Evolutionary conservation across 2,888 invertebrate genomes (phyloP).

Genomic region (Mimachlamys varia): DNA sequence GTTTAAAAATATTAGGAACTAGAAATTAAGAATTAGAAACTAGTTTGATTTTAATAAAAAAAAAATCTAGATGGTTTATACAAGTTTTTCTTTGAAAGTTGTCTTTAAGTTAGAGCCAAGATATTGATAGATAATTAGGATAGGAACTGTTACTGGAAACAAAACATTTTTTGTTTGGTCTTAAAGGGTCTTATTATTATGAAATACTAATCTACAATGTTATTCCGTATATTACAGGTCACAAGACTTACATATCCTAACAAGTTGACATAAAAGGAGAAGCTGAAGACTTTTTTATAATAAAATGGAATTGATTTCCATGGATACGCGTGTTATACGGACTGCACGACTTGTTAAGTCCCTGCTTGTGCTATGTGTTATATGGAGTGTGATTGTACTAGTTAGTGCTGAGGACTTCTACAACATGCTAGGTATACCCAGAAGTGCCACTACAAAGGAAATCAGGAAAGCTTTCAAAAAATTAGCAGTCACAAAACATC

Average conservation of each 20-base stretch:
- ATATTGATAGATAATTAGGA: too few species aligned
- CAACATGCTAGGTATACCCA: slow-evolving; percentile 86
- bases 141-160: too few species aligned
- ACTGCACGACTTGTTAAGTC: not conserved
- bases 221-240: too few species aligned
- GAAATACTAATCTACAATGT: too few species aligned
- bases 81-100: too few species aligned
- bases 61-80: too few species aligned
- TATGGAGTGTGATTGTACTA: slow-evolving; percentile 8
- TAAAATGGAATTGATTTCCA: not conserved
- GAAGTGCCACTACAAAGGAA: slow-evolving; percentile 87
- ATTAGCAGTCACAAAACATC: slow-evolving; percentile 88
- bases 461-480: slow-evolving; percentile 91
- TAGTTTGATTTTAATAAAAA: too few species aligned
- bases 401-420: slow-evolving; percentile 84
- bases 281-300: not conserved
- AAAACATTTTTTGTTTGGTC: too few species aligned
- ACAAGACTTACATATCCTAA: not conserved
- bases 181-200: too few species aligned
- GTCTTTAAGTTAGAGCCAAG: too few species aligned
- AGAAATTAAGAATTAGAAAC: too few species aligned
- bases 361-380: slow-evolving; percentile 25
- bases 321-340: not conserved
- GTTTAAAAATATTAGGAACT: too few species aligned
- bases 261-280: not conserved